These are phyloP conservation scores for Parelbella ahira DNA, from an alignment of 2,888 invertebrate genomes.

Conservation along the genomic window DNA sequence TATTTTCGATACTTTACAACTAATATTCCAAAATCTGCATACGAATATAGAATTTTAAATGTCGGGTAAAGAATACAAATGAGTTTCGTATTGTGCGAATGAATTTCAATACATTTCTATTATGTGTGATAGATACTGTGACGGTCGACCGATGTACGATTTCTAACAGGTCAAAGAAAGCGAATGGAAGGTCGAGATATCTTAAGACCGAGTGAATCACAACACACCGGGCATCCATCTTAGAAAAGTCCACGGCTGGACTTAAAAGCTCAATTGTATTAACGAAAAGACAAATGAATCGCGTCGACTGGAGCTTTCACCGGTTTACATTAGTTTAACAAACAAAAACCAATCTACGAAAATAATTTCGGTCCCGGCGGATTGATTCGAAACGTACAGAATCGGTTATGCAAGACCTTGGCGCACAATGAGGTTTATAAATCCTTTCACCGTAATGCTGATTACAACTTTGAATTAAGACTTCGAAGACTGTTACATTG, in stretches of 20 bases:
- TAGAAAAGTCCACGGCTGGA: conserved; percentile 8
- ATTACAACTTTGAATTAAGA: conserved; percentile 20
- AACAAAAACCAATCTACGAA: conserved; percentile 54
- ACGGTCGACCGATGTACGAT: conserved; percentile 40
- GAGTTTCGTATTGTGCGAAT: conserved; percentile 15
- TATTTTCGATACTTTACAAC: not conserved
- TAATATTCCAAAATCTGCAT: not conserved
- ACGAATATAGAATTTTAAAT: not conserved
- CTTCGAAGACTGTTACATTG: conserved; percentile 20
- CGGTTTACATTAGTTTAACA: conserved; percentile 35
- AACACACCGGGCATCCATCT: conserved; percentile 41
- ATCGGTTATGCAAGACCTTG: conserved; percentile 11
- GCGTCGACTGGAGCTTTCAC: conserved; percentile 46
- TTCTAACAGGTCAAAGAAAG: conserved; percentile 67
- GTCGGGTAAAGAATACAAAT: conserved; percentile 12
- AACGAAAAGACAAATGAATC: conserved; percentile 18
- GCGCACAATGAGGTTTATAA: conserved; percentile 22
- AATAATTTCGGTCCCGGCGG: conserved; percentile 31
- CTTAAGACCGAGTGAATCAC: conserved; percentile 44
- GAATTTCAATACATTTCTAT: conserved; percentile 22
- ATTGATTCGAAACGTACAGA: conserved; percentile 36
- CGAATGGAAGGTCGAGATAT: conserved; percentile 41
- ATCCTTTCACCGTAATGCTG: conserved; percentile 24
- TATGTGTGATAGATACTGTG: conserved; percentile 32
- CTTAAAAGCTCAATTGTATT: conserved; percentile 12